Evolutionary conservation across 1,140 invertebrate species (phyloP).

Genomic region (Hetaerina americana): DNA sequence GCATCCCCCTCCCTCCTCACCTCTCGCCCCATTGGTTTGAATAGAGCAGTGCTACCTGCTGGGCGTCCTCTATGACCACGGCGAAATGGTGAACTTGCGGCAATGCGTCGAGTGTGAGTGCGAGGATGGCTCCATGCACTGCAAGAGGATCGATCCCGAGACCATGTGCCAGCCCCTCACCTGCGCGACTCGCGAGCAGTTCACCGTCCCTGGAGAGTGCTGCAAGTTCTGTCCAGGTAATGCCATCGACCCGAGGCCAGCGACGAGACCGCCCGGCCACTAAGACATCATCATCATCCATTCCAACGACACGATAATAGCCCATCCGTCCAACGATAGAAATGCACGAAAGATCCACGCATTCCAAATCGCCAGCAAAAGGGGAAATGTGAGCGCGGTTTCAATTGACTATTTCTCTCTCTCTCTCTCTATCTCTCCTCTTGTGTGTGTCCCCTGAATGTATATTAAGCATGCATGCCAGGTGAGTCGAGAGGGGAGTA

Average conservation of each 20-base stretch:
- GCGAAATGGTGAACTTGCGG: slow-evolving; percentile 54
- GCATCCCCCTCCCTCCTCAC: background rate
- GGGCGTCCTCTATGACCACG: slow-evolving; percentile 69
- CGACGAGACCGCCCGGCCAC: background rate
- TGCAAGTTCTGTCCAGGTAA: slow-evolving; percentile 83
- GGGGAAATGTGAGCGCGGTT: background rate
- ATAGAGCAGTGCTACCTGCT: slow-evolving; percentile 65
- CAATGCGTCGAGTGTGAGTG: slow-evolving; percentile 64
- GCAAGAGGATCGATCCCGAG: slow-evolving; percentile 55
- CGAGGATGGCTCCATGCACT: slow-evolving; percentile 66
- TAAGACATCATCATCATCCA: background rate
- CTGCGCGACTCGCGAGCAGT: slow-evolving; percentile 63
- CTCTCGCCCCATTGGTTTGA: slow-evolving; percentile 15
- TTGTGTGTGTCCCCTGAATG: no score
- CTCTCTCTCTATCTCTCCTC: no score
- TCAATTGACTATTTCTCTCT: no score
- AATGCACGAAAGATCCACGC: background rate
- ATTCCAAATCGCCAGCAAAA: background rate
- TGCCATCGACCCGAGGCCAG: slow-evolving; percentile 1
- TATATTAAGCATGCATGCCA: no score
- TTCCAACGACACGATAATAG: background rate
- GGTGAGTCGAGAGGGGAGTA: no score
- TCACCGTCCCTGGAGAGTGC: slow-evolving; percentile 70
- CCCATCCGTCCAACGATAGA: background rate
- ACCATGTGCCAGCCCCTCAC: slow-evolving; percentile 62